These are phyloP conservation scores for Pygmarrhopalites habei DNA, from an alignment of 1,140 invertebrate genomes.

Conservation along the genomic window DNA sequence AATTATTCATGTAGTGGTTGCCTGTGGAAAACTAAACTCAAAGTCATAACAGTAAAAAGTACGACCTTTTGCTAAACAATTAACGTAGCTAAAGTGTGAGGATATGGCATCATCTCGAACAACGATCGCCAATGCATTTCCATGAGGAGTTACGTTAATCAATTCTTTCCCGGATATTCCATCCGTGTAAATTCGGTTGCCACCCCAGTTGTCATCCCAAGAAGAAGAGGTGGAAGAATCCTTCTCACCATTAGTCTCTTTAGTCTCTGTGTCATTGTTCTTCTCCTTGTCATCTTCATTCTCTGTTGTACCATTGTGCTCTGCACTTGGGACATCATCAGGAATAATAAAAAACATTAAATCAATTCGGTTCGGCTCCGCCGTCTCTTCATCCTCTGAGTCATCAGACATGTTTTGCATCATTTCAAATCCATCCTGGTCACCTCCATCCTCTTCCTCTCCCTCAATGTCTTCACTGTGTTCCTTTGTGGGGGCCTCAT, in stretches of 20 bases:
- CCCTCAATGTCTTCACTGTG: conserved; percentile 12
- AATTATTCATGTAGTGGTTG: no score
- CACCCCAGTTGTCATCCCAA: conserved; percentile 34
- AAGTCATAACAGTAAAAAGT: conserved; percentile 8
- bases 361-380: conserved; percentile 6
- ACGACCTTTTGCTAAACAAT: conserved; percentile 14
- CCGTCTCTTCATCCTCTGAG: background rate
- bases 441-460: conserved; percentile 13
- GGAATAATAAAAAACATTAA: conserved; percentile 5
- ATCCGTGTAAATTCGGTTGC: conserved; percentile 24
- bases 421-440: background rate
- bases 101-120: conserved; percentile 20
- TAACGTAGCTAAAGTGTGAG: conserved; percentile 27
- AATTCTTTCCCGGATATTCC: conserved; percentile 28
- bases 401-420: background rate
- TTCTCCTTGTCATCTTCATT: background rate
- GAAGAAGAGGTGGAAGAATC: background rate
- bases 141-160: conserved; percentile 23
- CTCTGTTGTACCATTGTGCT: background rate
- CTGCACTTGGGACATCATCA: background rate
- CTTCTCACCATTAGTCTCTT: no score
- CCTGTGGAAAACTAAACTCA: conserved; percentile 11
- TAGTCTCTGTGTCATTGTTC: background rate
- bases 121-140: conserved; percentile 30
- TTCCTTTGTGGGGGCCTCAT: background rate